Evolutionary conservation across 2,113 vertebrate genomes (phyloP), one percentile per base, ranked within the genome.

Genomic region (Takifugu flavidus): DNA sequence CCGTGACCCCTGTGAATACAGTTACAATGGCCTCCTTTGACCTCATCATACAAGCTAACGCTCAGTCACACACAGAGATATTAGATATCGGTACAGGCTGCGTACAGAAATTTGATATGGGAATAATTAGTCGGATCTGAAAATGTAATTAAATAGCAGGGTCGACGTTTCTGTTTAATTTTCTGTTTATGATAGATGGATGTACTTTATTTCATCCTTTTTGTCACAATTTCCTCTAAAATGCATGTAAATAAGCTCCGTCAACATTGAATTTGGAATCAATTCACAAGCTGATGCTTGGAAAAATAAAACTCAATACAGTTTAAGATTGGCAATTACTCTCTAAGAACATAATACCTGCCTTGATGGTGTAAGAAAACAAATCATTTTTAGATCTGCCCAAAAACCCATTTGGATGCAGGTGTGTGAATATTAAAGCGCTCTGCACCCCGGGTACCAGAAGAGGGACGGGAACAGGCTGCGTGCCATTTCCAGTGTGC

Each of bases 231-330:
- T 39, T 39, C 6, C 6, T 10, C 34, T 39, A 10, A 39, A 39
- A 39, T 39, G 34, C 55, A 75, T 70, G 25, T 28, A 50, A 76
- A 77, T 74, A 61, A 47, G 81, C 82, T 61, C 71, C 67, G 87
- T 89, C 78, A 85, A 65, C 86, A 86, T 80, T 81, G 64, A 25
- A 69, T 69, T 81, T 56, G 25, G 45, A 59, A 63, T n/a, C 7
- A n/a, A 54, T 62, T 59, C 45, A 27, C 49, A 6, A 56, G 42
- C 44, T 62, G 13, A 47, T 12, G 5, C 6, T 47, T 47, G n/a
- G 15, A n/a, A 47, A 47, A 43, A 43, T 8, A 43, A 20, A 39
- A 6, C 29, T 31, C 29, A 31, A 6, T 6, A 31, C 5, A 6
- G 3, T 31, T 31, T 3, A 31, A 3, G 5, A 31, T 31, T 31